These are phyloP conservation scores for Galendromus occidentalis DNA, from an alignment of 1,140 invertebrate genomes.

Conservation along the genomic window DNA sequence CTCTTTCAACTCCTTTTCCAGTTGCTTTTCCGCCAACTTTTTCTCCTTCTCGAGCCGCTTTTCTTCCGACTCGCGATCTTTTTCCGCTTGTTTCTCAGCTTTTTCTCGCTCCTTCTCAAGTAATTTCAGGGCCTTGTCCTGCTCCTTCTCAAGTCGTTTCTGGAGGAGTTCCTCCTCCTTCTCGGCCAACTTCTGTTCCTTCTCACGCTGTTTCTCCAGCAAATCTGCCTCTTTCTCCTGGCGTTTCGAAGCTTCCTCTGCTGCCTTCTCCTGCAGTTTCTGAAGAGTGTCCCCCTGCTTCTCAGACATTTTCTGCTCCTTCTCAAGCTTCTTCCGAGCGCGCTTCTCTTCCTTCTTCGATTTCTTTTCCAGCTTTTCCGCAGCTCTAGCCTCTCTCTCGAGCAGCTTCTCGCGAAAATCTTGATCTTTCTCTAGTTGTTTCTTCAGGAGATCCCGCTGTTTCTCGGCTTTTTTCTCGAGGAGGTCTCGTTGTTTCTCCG, in stretches of 20 bases:
- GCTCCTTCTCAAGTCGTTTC: background rate
- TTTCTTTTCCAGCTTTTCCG: background rate
- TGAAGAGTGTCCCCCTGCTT: background rate
- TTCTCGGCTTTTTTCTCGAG: background rate
- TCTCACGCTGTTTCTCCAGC: background rate
- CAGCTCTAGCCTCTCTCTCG: background rate
- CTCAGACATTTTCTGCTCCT: background rate
- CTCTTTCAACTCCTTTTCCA: background rate
- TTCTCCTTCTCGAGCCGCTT: background rate
- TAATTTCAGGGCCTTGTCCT: background rate
- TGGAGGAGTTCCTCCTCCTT: background rate
- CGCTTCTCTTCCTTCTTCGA: background rate
- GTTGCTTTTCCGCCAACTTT: background rate
- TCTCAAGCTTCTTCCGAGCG: background rate
- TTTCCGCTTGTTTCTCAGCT: background rate
- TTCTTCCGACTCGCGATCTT: background rate
- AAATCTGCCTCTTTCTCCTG: background rate
- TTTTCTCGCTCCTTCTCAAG: background rate
- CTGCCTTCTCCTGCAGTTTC: background rate
- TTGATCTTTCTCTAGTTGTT: background rate
- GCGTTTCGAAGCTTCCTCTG: background rate
- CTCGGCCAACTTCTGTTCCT: background rate
- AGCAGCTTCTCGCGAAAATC: background rate
- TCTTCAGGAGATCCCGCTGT: background rate
- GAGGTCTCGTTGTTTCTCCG: background rate